phyloP scores from a whole-genome alignment of 2,113 vertebrate genomes.

The Natator depressus region DNA sequence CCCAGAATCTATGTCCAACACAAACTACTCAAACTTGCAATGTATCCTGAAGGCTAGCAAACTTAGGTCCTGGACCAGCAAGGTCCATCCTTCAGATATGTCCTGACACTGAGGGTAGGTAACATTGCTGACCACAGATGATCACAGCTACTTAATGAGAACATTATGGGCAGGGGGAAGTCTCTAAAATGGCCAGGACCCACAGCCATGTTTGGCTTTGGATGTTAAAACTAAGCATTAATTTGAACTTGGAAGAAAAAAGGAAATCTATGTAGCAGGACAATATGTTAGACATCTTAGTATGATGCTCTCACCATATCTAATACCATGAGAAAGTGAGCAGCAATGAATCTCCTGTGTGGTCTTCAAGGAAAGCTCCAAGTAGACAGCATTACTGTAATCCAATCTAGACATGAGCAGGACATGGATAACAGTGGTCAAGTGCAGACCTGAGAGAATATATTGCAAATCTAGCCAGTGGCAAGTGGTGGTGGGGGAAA shows the following conservation, averaged over 20 bases:
- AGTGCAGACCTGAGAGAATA: not conserved
- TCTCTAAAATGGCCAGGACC: not conserved
- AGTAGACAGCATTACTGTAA: not conserved
- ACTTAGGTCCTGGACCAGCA: not conserved
- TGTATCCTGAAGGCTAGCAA: not conserved
- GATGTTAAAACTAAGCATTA: not conserved
- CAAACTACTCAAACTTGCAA: not conserved
- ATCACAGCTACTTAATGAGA: not conserved
- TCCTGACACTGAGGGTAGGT: not conserved
- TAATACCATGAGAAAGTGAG: not conserved
- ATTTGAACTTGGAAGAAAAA: not conserved
- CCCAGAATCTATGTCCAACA: not conserved
- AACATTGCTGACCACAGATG: not conserved
- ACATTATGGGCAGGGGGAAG: not conserved
- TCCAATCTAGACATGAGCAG: not conserved
- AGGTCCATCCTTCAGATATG: not conserved
- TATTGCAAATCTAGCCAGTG: not conserved
- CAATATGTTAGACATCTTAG: not conserved
- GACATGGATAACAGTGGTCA: not conserved
- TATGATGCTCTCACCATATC: not conserved
- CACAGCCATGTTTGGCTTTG: not conserved
- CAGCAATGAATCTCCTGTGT: not conserved
- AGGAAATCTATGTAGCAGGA: not conserved
- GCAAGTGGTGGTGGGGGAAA: not conserved
- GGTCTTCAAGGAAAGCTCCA: not conserved